Evolutionary conservation across 2,113 vertebrate genomes (phyloP), one percentile per base, ranked within the genome.

Genomic region (Uria aalge): DNA sequence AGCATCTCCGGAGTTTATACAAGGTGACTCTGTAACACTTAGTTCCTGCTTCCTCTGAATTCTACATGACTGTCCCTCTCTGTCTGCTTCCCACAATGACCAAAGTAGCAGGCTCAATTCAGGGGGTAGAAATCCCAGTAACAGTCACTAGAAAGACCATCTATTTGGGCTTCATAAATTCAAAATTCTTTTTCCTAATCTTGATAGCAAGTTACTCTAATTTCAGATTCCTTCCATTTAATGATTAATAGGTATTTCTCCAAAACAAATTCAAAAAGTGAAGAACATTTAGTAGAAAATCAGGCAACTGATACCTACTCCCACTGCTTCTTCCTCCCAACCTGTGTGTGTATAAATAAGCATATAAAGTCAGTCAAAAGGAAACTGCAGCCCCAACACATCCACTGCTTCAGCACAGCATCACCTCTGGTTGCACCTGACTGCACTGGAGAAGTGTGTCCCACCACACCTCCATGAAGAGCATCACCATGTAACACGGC

Each of bases 121-220:
- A 0, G 12, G 14, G 34, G 73, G 27, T 0, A 56, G 26, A 62
- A 69, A 81, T 34, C 23, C 71, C 50, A 55, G 0, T 12, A 82
- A 32, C 30, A 67, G 8, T 71, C n/a, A 78, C 38, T 12, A 45
- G 29, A 78, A 82, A 57, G 9, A 48, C 1, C 26, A 50, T 11
- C 24, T 38, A 63, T 41, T 41, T 12, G 17, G 24, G 12, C 5
- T 71, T 74, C 73, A 30, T 30, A 52, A 81, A 57, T 60, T 15
- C 24, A n/a, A n/a, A n/a, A n/a, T n/a, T n/a, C n/a, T n/a, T 84
- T 50, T 52, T 8, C 40, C n/a, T 43, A 7, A 48, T 82, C 45
- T 78, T 30, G 53, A n/a, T 18, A 55, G 16, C n/a, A 88, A 79
- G 36, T 59, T 68, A 68, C 10, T 27, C 30, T 68, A 77, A 74